Evolutionary conservation across 2,888 invertebrate species (phyloP), one percentile per base, ranked within the genome.

Genomic region (Ochropleura plecta): DNA sequence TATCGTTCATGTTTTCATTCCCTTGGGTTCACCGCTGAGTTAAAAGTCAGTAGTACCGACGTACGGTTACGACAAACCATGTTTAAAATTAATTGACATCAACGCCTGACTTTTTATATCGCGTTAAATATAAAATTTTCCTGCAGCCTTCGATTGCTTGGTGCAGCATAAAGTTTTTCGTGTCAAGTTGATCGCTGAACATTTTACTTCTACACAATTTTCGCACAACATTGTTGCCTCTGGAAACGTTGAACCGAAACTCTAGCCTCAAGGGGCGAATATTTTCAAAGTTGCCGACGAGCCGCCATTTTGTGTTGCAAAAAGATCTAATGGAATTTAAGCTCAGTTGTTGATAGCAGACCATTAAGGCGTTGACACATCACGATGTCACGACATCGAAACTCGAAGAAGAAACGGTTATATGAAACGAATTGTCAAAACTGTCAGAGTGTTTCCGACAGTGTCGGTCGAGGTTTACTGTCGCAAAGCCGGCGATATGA

Each of bases 221-320:
- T 81, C 42, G 20, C 60, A 68, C 59, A 74, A 85, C 73, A 73
- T 83, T 81, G 78, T 78, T 70, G 75, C 71, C 65, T 65, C 53
- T 70, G 66, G 57, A 71, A 76, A 71, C 51, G 79, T 70, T 70
- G 70, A 65, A 78, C 70, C 76, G 75, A 80, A 86, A 85, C 70
- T 83, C 73, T 67, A 59, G 55, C 72, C 84, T 73, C 83, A 64
- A 73, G 86, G 81, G 86, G 75, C 79, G 76, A 80, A 87, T 84
- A 85, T 83, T 84, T 88, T 83, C 72, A 79, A 84, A 84, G 76
- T 77, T 86, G 60, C 65, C 73, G 78, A 74, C 69, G 79, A 84
- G 69, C 67, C 79, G 70, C 77, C 78, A 86, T 86, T 83, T 82
- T 86, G 51, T 78, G 69, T 70, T 79, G 77, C 73, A 84, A 81